phyloP scores from a whole-genome alignment of 2,113 vertebrate species.

The Pomatorhinus ruficollis region DNA sequence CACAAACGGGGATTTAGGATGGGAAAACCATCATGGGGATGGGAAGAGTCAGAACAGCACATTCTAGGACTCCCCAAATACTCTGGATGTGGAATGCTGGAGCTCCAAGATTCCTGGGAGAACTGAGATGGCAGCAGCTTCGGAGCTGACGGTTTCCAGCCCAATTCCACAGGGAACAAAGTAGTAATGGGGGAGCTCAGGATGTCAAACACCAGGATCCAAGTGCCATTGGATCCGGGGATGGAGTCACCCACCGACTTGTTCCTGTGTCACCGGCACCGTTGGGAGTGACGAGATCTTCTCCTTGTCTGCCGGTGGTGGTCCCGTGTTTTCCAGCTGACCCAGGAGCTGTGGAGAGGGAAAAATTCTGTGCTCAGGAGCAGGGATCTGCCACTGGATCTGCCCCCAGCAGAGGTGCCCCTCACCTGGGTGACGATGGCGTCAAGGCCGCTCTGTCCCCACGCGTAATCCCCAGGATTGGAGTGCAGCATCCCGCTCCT shows the following conservation, averaged over 20 bases:
- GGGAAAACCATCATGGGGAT: background rate
- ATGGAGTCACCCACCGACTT: background rate
- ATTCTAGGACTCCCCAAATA: background rate
- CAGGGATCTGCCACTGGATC: background rate
- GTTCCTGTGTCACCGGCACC: background rate
- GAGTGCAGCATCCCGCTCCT: slow-evolving; percentile 97
- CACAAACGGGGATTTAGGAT: background rate
- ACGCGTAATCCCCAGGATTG: slow-evolving; percentile 94
- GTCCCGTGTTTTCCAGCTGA: background rate
- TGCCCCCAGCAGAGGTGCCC: background rate
- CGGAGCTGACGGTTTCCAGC: background rate
- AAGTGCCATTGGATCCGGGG: accelerated
- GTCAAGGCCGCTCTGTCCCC: slow-evolving; percentile 96
- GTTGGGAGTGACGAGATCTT: background rate
- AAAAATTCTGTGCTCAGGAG: background rate
- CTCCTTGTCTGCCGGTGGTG: background rate
- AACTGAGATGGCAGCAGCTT: background rate
- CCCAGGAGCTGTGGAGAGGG: background rate
- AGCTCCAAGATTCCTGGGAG: background rate
- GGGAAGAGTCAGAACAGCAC: background rate
- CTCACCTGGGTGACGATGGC: slow-evolving; percentile 93
- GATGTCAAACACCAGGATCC: no score
- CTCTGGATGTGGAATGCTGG: background rate
- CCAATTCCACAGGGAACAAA: background rate
- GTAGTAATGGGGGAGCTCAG: background rate